These are phyloP conservation scores for Calameuta idolon DNA, from an alignment of 2,888 invertebrate genomes.

Conservation along the genomic window DNA sequence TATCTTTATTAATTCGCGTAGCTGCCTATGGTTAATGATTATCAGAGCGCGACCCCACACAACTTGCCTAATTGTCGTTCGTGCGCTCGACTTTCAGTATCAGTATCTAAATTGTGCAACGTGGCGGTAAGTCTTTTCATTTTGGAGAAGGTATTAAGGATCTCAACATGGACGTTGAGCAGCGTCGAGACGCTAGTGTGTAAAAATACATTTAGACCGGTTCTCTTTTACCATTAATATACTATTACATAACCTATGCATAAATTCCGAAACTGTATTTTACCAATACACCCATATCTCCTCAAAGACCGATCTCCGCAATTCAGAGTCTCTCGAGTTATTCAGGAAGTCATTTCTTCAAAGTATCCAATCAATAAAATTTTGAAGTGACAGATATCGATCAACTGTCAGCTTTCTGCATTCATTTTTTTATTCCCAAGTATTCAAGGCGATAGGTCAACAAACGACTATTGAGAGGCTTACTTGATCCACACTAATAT, in stretches of 20 bases:
- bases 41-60: neutral
- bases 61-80: neutral
- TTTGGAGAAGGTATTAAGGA: neutral
- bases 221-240: too few relatives aligned
- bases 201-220: too few relatives aligned
- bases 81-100: neutral
- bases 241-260: too few relatives aligned
- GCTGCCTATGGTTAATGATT: neutral
- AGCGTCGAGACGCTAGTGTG: too few relatives aligned
- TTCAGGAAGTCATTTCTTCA: neutral
- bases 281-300: neutral
- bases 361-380: constrained; percentile 12
- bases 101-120: neutral
- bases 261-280: neutral
- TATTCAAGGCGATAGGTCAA: neutral
- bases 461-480: neutral
- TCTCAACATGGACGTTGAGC: too few relatives aligned
- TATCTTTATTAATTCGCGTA: neutral
- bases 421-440: neutral
- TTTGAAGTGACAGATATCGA: neutral
- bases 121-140: neutral
- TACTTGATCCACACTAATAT: neutral
- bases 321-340: too few relatives aligned
- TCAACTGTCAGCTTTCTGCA: neutral
- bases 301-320: too few relatives aligned